Conservation (phyloP, 2,888 invertebrate genomes). For the Dasysyrphus tricinctus region DNA sequence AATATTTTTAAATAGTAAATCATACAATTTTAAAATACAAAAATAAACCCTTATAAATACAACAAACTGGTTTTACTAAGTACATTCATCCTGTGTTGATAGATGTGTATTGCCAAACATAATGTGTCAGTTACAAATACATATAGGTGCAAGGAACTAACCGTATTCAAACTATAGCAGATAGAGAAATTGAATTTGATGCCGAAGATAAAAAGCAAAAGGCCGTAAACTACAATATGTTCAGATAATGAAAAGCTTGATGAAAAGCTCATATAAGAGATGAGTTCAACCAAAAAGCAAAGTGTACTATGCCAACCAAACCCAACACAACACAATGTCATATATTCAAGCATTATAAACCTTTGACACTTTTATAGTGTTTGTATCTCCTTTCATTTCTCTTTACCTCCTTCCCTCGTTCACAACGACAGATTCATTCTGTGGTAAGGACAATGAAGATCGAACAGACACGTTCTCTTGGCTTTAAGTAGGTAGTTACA, state of each 20-base stretch:
- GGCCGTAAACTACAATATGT: not conserved
- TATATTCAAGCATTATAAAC: slow-evolving; percentile 21
- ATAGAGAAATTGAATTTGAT: slow-evolving; percentile 7
- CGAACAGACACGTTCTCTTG: slow-evolving; percentile 43
- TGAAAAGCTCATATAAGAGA: not conserved
- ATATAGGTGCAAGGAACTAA: not conserved
- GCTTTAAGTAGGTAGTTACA: slow-evolving; percentile 33
- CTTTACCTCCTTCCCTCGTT: not conserved
- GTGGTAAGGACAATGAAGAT: slow-evolving; percentile 56
- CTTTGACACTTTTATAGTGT: slow-evolving; percentile 26
- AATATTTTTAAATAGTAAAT: too few species aligned
- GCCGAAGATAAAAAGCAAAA: not conserved
- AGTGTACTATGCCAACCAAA: not conserved
- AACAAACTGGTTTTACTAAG: too few species aligned
- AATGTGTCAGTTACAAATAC: not conserved
- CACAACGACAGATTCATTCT: not conserved
- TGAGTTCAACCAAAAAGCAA: not conserved
- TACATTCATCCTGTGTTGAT: too few species aligned
- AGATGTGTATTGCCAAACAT: not conserved
- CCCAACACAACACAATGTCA: not conserved
- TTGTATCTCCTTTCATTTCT: not conserved
- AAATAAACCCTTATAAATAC: too few species aligned
- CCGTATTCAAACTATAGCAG: not conserved
- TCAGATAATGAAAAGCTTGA: slow-evolving; percentile 20
- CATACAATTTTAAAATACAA: too few species aligned